Conservation (phyloP, 2,888 invertebrate species). For the Eupeodes latifasciatus region DNA sequence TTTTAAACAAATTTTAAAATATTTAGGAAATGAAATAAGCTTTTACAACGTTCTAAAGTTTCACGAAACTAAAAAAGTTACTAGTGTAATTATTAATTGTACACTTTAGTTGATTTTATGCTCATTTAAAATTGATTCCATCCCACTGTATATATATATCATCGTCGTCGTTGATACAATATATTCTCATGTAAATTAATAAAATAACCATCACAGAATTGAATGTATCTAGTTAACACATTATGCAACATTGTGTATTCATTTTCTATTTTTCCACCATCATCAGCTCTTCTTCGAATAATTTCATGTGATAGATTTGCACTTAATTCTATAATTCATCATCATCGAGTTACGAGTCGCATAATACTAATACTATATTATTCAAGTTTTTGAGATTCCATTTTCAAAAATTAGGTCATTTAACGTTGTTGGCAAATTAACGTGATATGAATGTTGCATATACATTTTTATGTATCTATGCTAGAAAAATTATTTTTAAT, state of each 20-base stretch:
- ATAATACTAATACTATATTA: slow-evolving; percentile 20
- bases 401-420: slow-evolving; percentile 68
- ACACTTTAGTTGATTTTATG: no score
- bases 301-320: not conserved
- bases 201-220: slow-evolving; percentile 44
- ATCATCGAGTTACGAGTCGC: not conserved
- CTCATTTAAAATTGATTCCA: no score
- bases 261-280: slow-evolving; percentile 1
- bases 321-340: slow-evolving; percentile 30
- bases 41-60: not conserved
- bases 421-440: slow-evolving; percentile 71
- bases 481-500: slow-evolving; percentile 16
- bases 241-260: slow-evolving; percentile 53
- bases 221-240: slow-evolving; percentile 55
- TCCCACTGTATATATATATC: not conserved
- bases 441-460: slow-evolving; percentile 64
- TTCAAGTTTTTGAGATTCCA: slow-evolving; percentile 67
- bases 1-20: not conserved
- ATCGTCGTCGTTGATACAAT: not conserved
- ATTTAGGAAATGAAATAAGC: not conserved
- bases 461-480: not conserved
- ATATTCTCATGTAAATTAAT: slow-evolving; percentile 28
- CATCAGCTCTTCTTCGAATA: slow-evolving; percentile 17
- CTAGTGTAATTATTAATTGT: no score
- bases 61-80: no score